Base-by-base conservation (phyloP, 2,113 vertebrate species). In the Myiozetetes cayanensis region DNA sequence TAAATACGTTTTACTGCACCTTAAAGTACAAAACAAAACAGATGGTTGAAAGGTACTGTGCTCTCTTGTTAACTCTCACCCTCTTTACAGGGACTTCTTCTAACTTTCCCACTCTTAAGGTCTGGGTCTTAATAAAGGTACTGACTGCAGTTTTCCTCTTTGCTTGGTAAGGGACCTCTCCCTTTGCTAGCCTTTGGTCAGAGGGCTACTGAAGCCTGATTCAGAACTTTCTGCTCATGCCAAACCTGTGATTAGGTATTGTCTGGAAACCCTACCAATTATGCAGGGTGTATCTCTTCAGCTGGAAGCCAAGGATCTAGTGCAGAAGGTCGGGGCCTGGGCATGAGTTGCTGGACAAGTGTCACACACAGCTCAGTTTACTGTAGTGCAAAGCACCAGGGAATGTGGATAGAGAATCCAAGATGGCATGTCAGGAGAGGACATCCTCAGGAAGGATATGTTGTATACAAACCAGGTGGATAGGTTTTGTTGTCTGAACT, bases 1-100 rank as follows among this genome's bases (percentile, higher is more conserved):
- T 76, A 93, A 83, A 90, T 89, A 82, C 0, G 0, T 87, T 91
- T 97, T 93, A 94, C 33, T 66, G 82, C 59, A 47, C 62, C 41
- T 93, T 83, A 56, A 94, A 90, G 35, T 46, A 90, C 61, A 71
- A 89, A 94, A 37, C 62, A 85, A 79, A 94, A 75, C 65, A 93
- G 73, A 52, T 33, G 66, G 9, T 49, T 89, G 73, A 87, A 93
- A 82, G 47, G 39, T 49, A 73, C 21, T 70, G 25, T 73, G 52
- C 25, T 87, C 20, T 92, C 61, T 47, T 71, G 25, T 77, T 72
- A 76, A 47, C 65, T 85, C 28, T 74, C 53, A 12, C 35, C 6
- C 7, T 66, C 21, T 71, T 88, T 83, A 53, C 3, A 1, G 37
- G 37, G 75, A 67, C 27, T 61, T 89, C 24, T 80, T 84, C 53